Evolutionary conservation across 2,113 vertebrate species (phyloP).

Genomic region (Mus pahari): DNA sequence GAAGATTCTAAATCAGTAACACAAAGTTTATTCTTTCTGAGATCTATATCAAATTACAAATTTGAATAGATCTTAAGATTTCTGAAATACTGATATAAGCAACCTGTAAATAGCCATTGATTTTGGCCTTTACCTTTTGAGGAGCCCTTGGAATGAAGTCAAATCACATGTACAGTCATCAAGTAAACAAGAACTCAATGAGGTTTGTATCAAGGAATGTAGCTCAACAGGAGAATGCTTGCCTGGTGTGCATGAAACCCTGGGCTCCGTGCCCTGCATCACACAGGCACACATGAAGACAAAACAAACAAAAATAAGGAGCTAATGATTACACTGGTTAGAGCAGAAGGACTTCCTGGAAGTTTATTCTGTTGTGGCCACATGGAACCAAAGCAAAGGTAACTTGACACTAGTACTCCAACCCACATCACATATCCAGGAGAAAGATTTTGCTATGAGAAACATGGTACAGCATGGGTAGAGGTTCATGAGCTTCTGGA

Average conservation of each 20-base stretch:
- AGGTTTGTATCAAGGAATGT: background rate
- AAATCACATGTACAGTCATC: background rate
- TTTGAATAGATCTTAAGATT: background rate
- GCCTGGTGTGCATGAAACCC: background rate
- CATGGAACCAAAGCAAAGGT: background rate
- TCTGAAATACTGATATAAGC: background rate
- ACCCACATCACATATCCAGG: background rate
- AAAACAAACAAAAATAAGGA: background rate
- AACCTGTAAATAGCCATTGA: background rate
- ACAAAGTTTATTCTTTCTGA: conserved; percentile 3
- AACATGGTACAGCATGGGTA: background rate
- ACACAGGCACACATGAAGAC: background rate
- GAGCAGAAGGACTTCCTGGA: background rate
- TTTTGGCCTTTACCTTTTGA: background rate
- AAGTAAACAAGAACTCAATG: background rate
- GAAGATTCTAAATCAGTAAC: background rate
- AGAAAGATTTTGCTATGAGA: background rate
- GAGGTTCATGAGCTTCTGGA: background rate
- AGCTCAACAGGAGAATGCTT: background rate
- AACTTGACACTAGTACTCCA: background rate
- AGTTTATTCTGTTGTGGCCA: background rate
- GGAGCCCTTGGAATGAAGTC: background rate
- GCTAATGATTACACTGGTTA: background rate
- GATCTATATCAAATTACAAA: conserved; percentile 6
- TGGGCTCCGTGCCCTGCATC: no score